These are phyloP conservation scores for Leptosomus discolor DNA, from an alignment of 2,113 vertebrate species.

Conservation along the genomic window DNA sequence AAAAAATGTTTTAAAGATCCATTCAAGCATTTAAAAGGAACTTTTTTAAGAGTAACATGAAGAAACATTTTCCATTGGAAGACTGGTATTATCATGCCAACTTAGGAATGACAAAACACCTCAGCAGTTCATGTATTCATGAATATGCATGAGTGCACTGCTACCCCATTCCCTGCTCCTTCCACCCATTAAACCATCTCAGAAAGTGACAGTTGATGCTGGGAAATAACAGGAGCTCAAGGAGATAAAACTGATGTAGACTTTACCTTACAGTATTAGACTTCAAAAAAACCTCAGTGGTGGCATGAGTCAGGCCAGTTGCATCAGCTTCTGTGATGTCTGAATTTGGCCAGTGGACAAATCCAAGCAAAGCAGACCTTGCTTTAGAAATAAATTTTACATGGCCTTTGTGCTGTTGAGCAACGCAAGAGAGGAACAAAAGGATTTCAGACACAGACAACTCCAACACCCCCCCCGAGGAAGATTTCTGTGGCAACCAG, in stretches of 20 bases:
- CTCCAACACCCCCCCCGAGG: not conserved
- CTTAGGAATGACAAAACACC: not conserved
- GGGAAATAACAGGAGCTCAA: not conserved
- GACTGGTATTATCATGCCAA: not conserved
- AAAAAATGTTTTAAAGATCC: not conserved
- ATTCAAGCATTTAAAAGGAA: not conserved
- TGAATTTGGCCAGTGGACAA: not conserved
- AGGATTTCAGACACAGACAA: not conserved
- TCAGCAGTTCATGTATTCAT: not conserved
- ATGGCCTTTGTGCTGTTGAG: not conserved
- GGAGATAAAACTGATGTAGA: not conserved
- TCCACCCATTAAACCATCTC: not conserved
- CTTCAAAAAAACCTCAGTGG: not conserved
- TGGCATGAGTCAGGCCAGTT: not conserved
- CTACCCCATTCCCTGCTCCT: not conserved
- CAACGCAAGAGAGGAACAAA: not conserved
- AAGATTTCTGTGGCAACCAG: not conserved
- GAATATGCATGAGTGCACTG: not conserved
- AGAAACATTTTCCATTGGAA: not conserved
- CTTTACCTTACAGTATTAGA: not conserved
- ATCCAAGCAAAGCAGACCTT: not conserved
- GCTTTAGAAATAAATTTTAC: not conserved
- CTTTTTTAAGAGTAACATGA: not conserved
- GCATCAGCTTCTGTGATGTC: not conserved
- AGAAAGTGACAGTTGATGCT: not conserved